Conservation (phyloP, 2,113 vertebrate species). For the Xenotilapia leptura region DNA sequence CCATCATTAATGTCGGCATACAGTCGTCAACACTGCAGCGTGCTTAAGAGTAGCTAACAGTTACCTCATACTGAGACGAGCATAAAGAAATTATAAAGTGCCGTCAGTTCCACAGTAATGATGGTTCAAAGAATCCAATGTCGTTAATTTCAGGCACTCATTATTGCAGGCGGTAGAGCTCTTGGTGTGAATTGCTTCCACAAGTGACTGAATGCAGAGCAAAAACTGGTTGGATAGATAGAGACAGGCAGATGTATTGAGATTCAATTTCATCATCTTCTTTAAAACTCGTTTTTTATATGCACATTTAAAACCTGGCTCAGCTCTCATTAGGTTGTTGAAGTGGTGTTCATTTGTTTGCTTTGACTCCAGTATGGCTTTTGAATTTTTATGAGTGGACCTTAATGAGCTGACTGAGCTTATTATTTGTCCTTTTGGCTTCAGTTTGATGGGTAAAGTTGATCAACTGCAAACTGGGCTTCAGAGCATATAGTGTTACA, state of each 20-base stretch:
- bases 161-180: neutral
- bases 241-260: neutral
- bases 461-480: neutral
- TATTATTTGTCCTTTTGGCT: neutral
- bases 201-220: neutral
- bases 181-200: slow-evolving; percentile 3
- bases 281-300: neutral
- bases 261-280: neutral
- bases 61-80: neutral
- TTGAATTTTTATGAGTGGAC: neutral
- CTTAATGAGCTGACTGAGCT: neutral
- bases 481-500: neutral
- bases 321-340: neutral
- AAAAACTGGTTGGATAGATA: neutral
- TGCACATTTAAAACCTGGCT: neutral
- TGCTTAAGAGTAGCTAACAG: neutral
- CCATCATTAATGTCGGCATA: neutral
- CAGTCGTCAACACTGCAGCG: slow-evolving; percentile 23
- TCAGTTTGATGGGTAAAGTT: neutral
- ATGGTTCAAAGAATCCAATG: slow-evolving; percentile 32
- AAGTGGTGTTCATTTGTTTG: slow-evolving; percentile 16
- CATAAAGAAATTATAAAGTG: neutral
- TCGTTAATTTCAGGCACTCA: slow-evolving; percentile 41
- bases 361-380: neutral
- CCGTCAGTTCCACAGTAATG: slow-evolving; percentile 32